Evolutionary conservation across 2,888 invertebrate genomes (phyloP), one percentile per base, ranked within the genome.

Genomic region (Nephrotoma flavescens): DNA sequence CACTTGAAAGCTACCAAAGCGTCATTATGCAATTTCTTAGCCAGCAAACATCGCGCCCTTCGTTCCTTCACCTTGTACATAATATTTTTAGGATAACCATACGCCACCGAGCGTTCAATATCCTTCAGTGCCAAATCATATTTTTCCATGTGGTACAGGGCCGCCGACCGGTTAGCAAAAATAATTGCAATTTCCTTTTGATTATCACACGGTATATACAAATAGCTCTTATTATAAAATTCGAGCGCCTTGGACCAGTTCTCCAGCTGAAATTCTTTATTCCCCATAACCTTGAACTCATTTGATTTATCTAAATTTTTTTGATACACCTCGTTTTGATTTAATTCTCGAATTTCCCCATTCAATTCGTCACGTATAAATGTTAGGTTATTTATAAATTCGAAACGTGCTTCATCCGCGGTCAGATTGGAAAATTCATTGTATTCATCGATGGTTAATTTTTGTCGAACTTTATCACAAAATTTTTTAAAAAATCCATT

Each of bases 151-250:
- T 96, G 96, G 89, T 95, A 96, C 52, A 96, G 92, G 0, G 95
- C 94, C 0, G 97, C 97, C 44, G 97, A 97, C 9, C 97, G 94
- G 90, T 97, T 97, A 0, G 96, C 96, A 88, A 95, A 92, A 5
- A 96, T 92, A 71, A 96, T 94, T 0, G 96, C 93, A 4, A 95
- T 90, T 86, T 96, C 94, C 88, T 92, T 92, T 87, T 91, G 94
- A 91, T 94, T 93, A 89, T 94, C 93, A 87, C 93, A 93, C 11
- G 96, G 96, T 90, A 95, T 92, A 86, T 93, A 91, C 41, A 95
- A 90, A 89, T 96, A 94, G 88, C 95, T 95, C 89, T 93, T 93
- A 87, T 94, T 95, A 90, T 97, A 97, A 83, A 94, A 90, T 45
- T 94, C 92, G 90, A 96, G 92, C 0, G 97, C 96, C 88, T 93